Conservation (phyloP, 2,797 vertebrate species). For the Lagorchestes hirsutus region DNA sequence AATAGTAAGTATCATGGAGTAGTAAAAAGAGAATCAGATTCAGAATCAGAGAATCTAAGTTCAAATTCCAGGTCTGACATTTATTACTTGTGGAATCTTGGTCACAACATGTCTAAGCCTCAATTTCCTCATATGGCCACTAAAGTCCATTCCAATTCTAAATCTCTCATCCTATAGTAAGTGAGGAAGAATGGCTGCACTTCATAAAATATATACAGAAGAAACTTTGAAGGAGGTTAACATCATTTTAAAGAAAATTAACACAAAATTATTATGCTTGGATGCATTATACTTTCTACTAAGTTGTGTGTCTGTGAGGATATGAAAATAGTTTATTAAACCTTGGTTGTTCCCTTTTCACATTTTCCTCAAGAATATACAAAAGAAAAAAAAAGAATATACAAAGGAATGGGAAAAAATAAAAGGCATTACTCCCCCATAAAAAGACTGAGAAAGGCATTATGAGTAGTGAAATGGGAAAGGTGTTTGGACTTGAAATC, state of each 20-base stretch:
- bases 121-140: too few relatives aligned
- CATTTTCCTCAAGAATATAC: neutral
- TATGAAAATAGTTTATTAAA: neutral
- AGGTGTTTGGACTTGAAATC: neutral
- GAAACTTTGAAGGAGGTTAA: neutral
- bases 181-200: neutral
- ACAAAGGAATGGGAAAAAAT: neutral
- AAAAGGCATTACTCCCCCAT: neutral
- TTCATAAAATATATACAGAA: neutral
- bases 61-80: neutral
- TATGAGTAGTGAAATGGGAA: neutral
- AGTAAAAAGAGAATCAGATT: neutral
- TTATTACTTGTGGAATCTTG: neutral
- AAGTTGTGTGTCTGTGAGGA: neutral
- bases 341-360: neutral
- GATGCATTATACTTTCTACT: neutral
- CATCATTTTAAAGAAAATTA: neutral
- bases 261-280: neutral
- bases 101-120: neutral
- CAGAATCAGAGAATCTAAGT: neutral
- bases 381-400: neutral
- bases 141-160: neutral
- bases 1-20: neutral
- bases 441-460: neutral
- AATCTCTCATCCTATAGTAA: neutral